Evolutionary conservation across 2,797 vertebrate genomes (phyloP), one percentile per base, ranked within the genome.

Genomic region (Pseudomugil tenellus): DNA sequence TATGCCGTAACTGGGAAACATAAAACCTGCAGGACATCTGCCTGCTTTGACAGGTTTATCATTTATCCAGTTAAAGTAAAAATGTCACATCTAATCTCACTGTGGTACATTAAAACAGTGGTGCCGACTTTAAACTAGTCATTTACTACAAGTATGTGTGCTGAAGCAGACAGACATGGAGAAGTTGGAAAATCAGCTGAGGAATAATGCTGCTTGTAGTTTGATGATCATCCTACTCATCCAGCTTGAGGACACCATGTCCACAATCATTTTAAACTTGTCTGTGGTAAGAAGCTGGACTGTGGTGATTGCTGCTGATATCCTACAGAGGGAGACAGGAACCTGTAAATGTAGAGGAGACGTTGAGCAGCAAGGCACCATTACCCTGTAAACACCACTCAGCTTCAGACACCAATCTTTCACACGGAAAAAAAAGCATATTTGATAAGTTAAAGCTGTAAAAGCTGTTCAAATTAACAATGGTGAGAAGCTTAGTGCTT

Each of bases 311-410:
- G 77, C 72, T 25, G 55, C 56, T 31, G 16, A 11, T 12, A 46
- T 5, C 84, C 91, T 81, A 80, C 82, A 92, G 92, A 80, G 89
- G 92, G 91, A 79, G 90, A 82, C 80, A 87, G 26, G 8, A n/a
- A 52, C 70, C 11, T 3, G 4, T 51, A 46, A 23, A 63, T 76
- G 55, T 11, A 35, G 34, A 35, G 34, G 34, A 35, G 29, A 31
- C 29, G 6, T 3, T 31, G 3, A 31, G 29, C 29, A 35, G 34
- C 10, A 13, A 13, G 34, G 3, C 34, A 16, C 14, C 0, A 13
- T 37, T 37, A 13, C 35, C 35, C 35, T 2, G 14, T 2, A 37
- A 37, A 16, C 13, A 14, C 13, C 10, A 14, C 35, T 16, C 13
- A 37, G 35, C 13, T 37, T 37, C 11, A 13, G 13, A 37, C 2